Base-by-base conservation (phyloP, 2,797 vertebrate species). In the Ctenopoma multispine region DNA sequence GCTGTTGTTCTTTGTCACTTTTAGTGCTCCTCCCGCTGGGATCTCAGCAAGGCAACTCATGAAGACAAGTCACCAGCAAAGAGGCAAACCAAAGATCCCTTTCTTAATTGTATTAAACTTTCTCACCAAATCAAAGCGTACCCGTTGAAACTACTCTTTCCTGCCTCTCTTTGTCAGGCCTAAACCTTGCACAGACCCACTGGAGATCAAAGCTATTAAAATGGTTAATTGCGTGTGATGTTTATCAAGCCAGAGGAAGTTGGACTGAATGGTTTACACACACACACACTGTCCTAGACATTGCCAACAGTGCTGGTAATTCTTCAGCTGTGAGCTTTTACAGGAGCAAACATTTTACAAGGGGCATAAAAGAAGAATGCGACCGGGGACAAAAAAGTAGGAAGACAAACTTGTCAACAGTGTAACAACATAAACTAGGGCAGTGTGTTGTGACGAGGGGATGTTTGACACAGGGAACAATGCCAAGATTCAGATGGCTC, bases 21-120 rank as follows among this genome's bases (percentile, higher is more conserved):
- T 9, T 55, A 18, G 31, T 73, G 41, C 41, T 74, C 63, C 61
- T 75, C 18, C 69, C 71, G 69, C 53, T 51, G 60, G 62, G 67
- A 73, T 75, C 63, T 83, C 50, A 60, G 46, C 50, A 64, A 74
- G 58, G 43, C 63, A 31, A 31, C 31, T 31, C 31, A 69, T 51
- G 21, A 78, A 79, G 71, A 88, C 87, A 87, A 91, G 90, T 90
- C 90, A 88, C 56, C 43, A 67, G 69, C 49, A 48, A 49, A 18
- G 55, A 75, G 63, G 54, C 38, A 69, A 69, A 69, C 77, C 29
- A 4, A 11, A 65, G 66, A 43, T 49, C 77, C 24, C 34, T 64
- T n/a, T 29, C 49, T 63, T 21, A 58, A n/a, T 68, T 0, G 2
- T 51, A 76, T 83, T 79, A 61, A 18, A 44, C 34, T 20, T n/a